Evolutionary conservation across 2,797 vertebrate species (phyloP).

Genomic region (Lophius americanus): DNA sequence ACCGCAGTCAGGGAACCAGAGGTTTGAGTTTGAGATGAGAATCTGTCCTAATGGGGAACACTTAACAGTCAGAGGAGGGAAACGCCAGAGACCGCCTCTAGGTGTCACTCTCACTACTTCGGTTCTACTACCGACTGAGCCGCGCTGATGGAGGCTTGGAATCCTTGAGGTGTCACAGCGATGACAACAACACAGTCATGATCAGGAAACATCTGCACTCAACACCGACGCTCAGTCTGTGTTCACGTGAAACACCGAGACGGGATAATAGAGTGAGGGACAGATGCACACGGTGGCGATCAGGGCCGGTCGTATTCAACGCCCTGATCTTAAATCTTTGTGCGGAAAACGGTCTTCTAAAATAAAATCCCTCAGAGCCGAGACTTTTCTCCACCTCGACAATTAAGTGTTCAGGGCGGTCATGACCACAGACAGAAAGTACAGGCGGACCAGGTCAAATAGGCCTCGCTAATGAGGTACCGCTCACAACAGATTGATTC

Average conservation of each 20-base stretch:
- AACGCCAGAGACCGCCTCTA: constrained; percentile 56
- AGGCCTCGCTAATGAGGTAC: constrained; percentile 42
- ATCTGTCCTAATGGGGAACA: constrained; percentile 7
- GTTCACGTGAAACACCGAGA: constrained; percentile 27
- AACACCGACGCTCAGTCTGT: background rate
- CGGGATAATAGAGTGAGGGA: constrained; percentile 3
- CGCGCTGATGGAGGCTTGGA: constrained; percentile 9
- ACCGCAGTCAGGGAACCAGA: background rate
- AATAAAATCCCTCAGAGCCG: background rate
- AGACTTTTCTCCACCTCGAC: background rate
- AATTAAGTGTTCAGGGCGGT: constrained; percentile 15
- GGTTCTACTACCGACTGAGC: constrained; percentile 32
- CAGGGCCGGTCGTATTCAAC: background rate
- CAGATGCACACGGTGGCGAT: constrained; percentile 35
- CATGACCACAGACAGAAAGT: constrained; percentile 26
- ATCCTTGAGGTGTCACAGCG: constrained; percentile 26
- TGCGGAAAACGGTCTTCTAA: background rate
- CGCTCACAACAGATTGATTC: constrained; percentile 8
- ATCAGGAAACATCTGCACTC: constrained; percentile 37
- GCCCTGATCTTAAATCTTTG: background rate
- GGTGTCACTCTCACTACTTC: constrained; percentile 70
- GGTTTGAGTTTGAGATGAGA: background rate
- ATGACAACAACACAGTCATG: constrained; percentile 39
- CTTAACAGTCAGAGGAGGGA: constrained; percentile 1
- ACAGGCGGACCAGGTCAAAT: constrained; percentile 25